Evolutionary conservation across 1,140 invertebrate genomes (phyloP).

Genomic region (Brachionus koreanus): DNA sequence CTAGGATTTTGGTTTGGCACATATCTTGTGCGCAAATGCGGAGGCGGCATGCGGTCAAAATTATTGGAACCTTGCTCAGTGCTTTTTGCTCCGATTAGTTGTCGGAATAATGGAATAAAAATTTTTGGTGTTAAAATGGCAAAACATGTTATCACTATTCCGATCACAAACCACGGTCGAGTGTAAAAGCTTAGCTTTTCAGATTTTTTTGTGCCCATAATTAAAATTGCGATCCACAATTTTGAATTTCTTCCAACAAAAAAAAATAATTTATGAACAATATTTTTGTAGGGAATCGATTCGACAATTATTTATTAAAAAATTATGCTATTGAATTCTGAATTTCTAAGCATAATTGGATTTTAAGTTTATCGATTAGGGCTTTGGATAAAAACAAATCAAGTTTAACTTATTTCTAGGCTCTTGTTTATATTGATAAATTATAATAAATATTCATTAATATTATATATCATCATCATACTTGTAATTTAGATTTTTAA

Average conservation of each 20-base stretch:
- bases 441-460: no score
- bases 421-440: background rate
- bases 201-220: background rate
- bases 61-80: background rate
- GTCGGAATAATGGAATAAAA: slow-evolving; percentile 32
- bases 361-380: background rate
- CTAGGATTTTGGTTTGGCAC: background rate
- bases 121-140: slow-evolving; percentile 43
- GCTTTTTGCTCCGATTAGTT: background rate
- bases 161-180: slow-evolving; percentile 27
- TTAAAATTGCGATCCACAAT: background rate
- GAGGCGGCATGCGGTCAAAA: background rate
- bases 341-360: background rate
- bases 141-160: slow-evolving; percentile 11
- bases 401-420: background rate
- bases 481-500: background rate
- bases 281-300: background rate
- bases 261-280: background rate
- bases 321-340: background rate
- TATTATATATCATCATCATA: no score
- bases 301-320: background rate
- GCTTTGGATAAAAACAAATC: background rate
- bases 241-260: background rate
- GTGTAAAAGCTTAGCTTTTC: slow-evolving; percentile 27
- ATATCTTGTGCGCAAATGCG: background rate